These are phyloP conservation scores for Drosophila peninsularis DNA, from an alignment of 2,888 invertebrate genomes.

Conservation along the genomic window DNA sequence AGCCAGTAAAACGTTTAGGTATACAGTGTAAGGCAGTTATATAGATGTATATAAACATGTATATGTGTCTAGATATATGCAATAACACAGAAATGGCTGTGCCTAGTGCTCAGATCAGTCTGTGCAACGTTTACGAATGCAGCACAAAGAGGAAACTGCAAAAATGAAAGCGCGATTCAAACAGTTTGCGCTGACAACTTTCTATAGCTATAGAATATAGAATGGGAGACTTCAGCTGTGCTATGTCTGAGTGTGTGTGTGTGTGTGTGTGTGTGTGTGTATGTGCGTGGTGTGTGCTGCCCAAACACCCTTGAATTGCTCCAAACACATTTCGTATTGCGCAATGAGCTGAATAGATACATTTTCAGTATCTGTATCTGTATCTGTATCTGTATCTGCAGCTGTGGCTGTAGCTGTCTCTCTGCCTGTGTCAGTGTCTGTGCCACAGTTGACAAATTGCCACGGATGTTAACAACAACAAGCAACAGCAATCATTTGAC, in stretches of 20 bases:
- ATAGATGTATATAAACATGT: neutral
- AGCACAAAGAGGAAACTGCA: neutral
- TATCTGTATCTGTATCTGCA: conserved; percentile 2
- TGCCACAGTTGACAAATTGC: conserved; percentile 70
- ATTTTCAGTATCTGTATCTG: no score
- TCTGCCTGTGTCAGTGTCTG: neutral
- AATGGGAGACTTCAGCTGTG: no score
- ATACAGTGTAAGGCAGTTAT: neutral
- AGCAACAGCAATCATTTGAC: conserved; percentile 45
- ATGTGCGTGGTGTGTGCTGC: neutral
- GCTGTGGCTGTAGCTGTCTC: neutral
- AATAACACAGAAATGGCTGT: neutral
- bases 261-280: conserved; percentile 4
- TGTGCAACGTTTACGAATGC: conserved; percentile 12
- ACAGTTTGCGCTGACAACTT: no score
- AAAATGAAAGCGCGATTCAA: neutral
- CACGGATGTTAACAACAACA: conserved; percentile 32
- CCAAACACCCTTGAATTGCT: no score
- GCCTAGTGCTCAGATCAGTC: neutral
- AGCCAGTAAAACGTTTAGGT: conserved; percentile 1
- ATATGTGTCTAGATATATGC: no score
- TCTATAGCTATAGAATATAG: no score
- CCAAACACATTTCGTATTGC: conserved; percentile 46
- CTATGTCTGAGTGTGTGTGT: neutral
- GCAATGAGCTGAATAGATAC: conserved; percentile 40